Conservation (phyloP, 2,113 vertebrate species). For the Protobothrops mucrosquamatus region DNA sequence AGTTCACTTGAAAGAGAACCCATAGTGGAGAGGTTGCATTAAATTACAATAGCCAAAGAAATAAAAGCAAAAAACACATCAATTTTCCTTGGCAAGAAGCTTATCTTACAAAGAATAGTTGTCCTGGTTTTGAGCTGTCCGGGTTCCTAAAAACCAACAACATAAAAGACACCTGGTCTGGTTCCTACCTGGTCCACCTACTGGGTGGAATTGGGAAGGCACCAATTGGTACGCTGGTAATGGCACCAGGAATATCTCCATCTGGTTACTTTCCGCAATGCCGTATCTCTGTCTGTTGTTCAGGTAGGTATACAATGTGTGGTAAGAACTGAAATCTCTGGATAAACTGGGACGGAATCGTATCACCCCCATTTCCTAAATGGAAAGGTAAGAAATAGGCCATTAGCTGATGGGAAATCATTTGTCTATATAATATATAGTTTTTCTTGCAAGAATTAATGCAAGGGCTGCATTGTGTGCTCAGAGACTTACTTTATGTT, state of each 20-base stretch:
- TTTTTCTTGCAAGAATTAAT: not conserved
- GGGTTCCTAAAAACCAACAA: not conserved
- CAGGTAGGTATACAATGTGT: slow-evolving; percentile 64
- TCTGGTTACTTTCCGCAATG: slow-evolving; percentile 10
- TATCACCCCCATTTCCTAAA: slow-evolving; percentile 55
- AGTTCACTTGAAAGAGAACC: not conserved
- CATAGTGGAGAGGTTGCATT: not conserved
- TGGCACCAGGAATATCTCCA: slow-evolving; percentile 58
- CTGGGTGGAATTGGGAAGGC: slow-evolving; percentile 53
- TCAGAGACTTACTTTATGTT: not conserved
- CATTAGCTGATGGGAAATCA: no score
- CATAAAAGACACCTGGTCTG: no score
- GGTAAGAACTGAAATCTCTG: slow-evolving; percentile 45
- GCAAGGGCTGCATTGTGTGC: not conserved
- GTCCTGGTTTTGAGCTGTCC: not conserved
- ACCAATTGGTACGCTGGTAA: slow-evolving; percentile 65
- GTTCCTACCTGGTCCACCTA: slow-evolving; percentile 68
- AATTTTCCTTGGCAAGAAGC: not conserved
- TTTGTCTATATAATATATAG: not conserved
- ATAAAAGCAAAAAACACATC: not conserved
- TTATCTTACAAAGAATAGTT: not conserved
- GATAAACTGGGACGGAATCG: slow-evolving; percentile 49
- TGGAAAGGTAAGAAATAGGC: not conserved
- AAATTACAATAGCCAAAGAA: not conserved
- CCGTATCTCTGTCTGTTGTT: slow-evolving; percentile 60